These are phyloP conservation scores for Autographa gamma DNA, from an alignment of 2,888 invertebrate genomes.

Conservation along the genomic window DNA sequence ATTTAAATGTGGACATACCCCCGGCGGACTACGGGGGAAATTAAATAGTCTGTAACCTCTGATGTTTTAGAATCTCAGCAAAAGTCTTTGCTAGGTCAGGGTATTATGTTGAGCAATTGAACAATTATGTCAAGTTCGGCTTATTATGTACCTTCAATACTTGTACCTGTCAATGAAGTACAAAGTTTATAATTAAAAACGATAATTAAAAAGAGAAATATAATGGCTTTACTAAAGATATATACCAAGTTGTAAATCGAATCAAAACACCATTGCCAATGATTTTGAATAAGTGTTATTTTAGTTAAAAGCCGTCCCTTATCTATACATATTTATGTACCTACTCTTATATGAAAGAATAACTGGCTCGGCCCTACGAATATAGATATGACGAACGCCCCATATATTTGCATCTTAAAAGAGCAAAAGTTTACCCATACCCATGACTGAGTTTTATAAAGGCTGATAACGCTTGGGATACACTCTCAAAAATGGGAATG, in stretches of 20 bases:
- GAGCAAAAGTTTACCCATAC: conserved; percentile 57
- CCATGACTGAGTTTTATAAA: conserved; percentile 54
- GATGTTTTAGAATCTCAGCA: conserved; percentile 30
- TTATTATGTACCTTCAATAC: neutral
- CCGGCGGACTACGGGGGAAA: conserved; percentile 48
- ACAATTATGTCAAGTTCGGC: neutral
- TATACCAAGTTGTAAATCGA: neutral
- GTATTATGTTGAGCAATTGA: conserved; percentile 17
- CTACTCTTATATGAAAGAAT: conserved; percentile 18
- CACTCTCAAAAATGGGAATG: conserved; percentile 22
- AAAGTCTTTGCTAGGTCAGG: conserved; percentile 7
- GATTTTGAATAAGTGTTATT: neutral
- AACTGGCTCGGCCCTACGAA: conserved; percentile 33
- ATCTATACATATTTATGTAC: conserved; percentile 18
- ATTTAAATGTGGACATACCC: conserved; percentile 63
- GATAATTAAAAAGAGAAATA: too few species aligned
- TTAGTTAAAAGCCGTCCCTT: conserved; percentile 7
- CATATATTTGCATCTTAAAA: conserved; percentile 61
- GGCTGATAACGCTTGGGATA: conserved; percentile 33
- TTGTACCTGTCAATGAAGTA: neutral
- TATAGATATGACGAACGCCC: conserved; percentile 47
- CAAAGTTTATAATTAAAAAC: neutral
- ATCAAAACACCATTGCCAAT: neutral
- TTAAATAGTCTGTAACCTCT: conserved; percentile 43
- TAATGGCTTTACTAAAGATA: neutral